Percentiles rank a stretch among this genome's conserved stretches.
phyloP scores from a whole-genome alignment of 2,113 vertebrate genomes.

The Pseudonaja textilis region DNA sequence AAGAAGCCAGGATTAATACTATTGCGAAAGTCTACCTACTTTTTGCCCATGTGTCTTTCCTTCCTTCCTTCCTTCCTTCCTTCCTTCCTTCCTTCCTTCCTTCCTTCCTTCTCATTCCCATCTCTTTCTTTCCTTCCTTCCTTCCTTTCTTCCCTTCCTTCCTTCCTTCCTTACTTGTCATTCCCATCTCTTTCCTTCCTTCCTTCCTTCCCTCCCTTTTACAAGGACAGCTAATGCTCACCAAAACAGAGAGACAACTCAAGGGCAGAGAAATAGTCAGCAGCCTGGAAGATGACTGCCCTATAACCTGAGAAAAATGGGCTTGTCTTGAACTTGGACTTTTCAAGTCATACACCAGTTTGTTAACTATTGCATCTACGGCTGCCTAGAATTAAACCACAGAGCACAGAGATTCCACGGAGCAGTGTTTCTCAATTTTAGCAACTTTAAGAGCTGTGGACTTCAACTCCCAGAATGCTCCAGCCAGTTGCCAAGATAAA shows the following conservation, averaged over 20 bases:
- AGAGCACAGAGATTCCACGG: neutral
- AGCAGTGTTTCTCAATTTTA: neutral
- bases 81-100: neutral
- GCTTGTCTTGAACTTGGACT: neutral
- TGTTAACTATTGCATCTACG: neutral
- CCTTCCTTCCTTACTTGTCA: no score
- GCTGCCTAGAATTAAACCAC: neutral
- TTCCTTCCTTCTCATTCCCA: no score
- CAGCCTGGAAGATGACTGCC: neutral
- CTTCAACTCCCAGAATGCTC: neutral
- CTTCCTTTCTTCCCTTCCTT: no score
- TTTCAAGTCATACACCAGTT: neutral
- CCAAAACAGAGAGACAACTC: neutral
- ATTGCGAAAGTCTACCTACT: neutral
- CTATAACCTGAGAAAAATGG: neutral
- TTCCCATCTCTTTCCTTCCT: no score
- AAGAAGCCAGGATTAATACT: neutral
- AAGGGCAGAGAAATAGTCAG: neutral
- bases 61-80: neutral
- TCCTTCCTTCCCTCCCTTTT: neutral
- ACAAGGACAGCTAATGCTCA: neutral
- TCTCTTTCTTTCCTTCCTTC: no score
- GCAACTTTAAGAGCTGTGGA: neutral
- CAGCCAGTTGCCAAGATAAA: neutral
- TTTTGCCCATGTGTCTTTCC: neutral